Evolutionary conservation across 2,797 vertebrate genomes (phyloP).

Genomic region (Leptoclinus maculatus): DNA sequence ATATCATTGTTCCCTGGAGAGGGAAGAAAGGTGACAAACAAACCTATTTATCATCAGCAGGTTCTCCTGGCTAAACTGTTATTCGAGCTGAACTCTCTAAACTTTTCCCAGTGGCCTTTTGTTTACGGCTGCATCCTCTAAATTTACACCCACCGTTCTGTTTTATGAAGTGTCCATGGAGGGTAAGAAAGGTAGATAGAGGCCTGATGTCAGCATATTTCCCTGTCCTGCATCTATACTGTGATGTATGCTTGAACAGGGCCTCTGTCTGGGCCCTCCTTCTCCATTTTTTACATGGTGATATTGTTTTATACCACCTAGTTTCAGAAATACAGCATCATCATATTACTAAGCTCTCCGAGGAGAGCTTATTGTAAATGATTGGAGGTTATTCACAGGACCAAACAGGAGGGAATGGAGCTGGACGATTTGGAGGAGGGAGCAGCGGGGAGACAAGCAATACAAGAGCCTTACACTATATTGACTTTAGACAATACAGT

Average conservation of each 20-base stretch:
- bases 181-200: conserved; percentile 79
- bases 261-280: conserved; percentile 63
- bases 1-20: conserved; percentile 81
- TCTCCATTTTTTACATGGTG: conserved; percentile 66
- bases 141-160: conserved; percentile 83
- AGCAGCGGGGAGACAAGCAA: conserved; percentile 21
- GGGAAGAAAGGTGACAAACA: conserved; percentile 82
- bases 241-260: conserved; percentile 77
- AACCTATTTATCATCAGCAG: conserved; percentile 82
- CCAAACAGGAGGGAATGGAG: conserved; percentile 49
- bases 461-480: conserved; percentile 20
- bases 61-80: conserved; percentile 84
- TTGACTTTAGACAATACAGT: conserved; percentile 2
- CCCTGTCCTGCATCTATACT: conserved; percentile 72
- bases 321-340: conserved; percentile 82
- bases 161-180: conserved; percentile 85
- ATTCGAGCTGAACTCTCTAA: conserved; percentile 83
- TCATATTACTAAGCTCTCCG: conserved; percentile 77
- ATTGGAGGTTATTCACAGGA: conserved; percentile 80
- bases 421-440: conserved; percentile 39
- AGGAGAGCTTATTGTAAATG: conserved; percentile 80
- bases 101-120: conserved; percentile 83
- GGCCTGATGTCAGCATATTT: conserved; percentile 83
- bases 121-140: conserved; percentile 81
- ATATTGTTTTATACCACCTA: conserved; percentile 80